Conservation (phyloP, 2,888 invertebrate species). For the Sinotaia quadrata region DNA sequence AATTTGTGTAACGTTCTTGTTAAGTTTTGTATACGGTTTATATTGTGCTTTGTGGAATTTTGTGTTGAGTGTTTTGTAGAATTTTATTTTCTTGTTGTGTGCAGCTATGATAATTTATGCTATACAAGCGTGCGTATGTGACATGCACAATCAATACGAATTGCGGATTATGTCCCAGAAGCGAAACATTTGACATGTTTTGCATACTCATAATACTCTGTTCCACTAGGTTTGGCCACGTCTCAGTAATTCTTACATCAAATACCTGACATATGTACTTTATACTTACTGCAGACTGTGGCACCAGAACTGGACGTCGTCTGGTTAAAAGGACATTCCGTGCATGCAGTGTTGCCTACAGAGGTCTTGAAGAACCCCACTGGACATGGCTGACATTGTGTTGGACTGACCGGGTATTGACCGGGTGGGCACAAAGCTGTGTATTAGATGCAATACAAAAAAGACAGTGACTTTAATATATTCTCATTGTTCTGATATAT, state of each 20-base stretch:
- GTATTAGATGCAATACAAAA: conserved; percentile 66
- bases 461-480: too few relatives aligned
- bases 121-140: too few relatives aligned
- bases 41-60: not conserved
- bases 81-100: too few relatives aligned
- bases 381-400: conserved; percentile 34
- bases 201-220: not conserved
- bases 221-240: not conserved
- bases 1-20: not conserved
- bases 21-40: not conserved
- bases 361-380: conserved; percentile 36
- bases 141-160: too few relatives aligned
- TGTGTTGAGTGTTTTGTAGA: not conserved
- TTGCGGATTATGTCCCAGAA: too few relatives aligned
- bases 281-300: conserved; percentile 27
- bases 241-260: not conserved
- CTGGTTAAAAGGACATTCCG: conserved; percentile 35
- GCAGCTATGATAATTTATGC: too few relatives aligned
- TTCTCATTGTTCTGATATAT: too few relatives aligned
- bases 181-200: too few relatives aligned
- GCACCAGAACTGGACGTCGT: conserved; percentile 32
- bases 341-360: conserved; percentile 33
- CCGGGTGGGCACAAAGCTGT: conserved; percentile 77
- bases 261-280: too few relatives aligned
- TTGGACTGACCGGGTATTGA: conserved; percentile 73